These are phyloP conservation scores for Phalacrocorax pelagicus DNA, from an alignment of 2,113 vertebrate species.

Conservation along the genomic window DNA sequence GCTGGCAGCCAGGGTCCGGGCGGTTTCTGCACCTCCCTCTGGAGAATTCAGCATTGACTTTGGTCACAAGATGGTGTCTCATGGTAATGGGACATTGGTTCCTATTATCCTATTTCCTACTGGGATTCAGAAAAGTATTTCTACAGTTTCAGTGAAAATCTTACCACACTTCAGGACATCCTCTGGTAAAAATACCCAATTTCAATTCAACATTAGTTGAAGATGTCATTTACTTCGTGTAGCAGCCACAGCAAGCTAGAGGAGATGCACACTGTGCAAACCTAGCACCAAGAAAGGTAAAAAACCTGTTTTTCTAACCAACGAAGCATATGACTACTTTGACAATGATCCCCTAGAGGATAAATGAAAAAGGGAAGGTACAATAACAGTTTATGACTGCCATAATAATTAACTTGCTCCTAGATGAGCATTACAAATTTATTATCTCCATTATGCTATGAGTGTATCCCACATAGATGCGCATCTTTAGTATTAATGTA, in stretches of 20 bases:
- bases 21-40: not conserved
- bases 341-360: not conserved
- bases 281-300: not conserved
- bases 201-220: not conserved
- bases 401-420: not conserved
- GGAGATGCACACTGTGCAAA: not conserved
- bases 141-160: not conserved
- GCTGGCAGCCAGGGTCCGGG: not conserved
- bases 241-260: not conserved
- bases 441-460: not conserved
- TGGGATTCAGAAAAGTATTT: not conserved
- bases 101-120: not conserved
- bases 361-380: not conserved
- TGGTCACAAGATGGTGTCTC: not conserved
- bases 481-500: not conserved
- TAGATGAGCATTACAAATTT: not conserved
- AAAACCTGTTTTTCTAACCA: not conserved
- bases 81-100: not conserved
- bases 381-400: not conserved
- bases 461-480: not conserved
- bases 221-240: not conserved
- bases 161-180: not conserved
- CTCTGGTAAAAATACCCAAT: not conserved
- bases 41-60: not conserved
- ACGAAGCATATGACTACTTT: not conserved